Percentiles rank a stretch among this genome's conserved stretches.
Evolutionary conservation across 2,113 vertebrate genomes (phyloP).

Genomic region (Amphiprion percula): DNA sequence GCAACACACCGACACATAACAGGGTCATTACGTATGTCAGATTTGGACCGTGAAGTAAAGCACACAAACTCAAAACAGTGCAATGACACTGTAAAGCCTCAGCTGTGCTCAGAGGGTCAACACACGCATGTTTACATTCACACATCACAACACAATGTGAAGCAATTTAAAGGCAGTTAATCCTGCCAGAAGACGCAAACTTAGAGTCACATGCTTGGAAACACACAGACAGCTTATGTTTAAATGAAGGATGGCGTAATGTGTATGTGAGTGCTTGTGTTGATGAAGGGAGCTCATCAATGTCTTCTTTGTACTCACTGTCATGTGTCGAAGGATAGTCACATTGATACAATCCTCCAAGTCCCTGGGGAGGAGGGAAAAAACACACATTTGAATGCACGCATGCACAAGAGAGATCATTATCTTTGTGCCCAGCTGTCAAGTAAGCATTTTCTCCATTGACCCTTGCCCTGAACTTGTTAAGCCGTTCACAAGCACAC

Average conservation of each 20-base stretch:
- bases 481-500: constrained; percentile 40
- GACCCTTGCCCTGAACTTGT: constrained; percentile 51
- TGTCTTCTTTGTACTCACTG: constrained; percentile 84
- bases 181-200: constrained; percentile 37
- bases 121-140: constrained; percentile 10
- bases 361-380: constrained; percentile 83
- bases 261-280: background rate
- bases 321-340: constrained; percentile 89
- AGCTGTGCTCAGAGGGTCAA: background rate
- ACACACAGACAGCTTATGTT: constrained; percentile 37
- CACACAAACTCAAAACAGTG: background rate
- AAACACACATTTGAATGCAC: background rate
- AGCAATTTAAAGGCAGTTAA: constrained; percentile 7
- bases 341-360: constrained; percentile 88
- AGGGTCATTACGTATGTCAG: background rate
- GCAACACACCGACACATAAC: constrained; percentile 56
- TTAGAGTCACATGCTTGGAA: constrained; percentile 48
- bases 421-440: constrained; percentile 66
- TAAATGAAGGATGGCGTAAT: constrained; percentile 25
- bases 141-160: background rate
- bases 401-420: constrained; percentile 36
- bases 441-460: constrained; percentile 52
- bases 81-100: background rate
- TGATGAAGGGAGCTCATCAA: constrained; percentile 31
- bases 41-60: background rate